Evolutionary conservation across 23 tunicate species (phyloP), one percentile per base, ranked within the genome.

Genomic region (Trididemnum miniatum): DNA sequence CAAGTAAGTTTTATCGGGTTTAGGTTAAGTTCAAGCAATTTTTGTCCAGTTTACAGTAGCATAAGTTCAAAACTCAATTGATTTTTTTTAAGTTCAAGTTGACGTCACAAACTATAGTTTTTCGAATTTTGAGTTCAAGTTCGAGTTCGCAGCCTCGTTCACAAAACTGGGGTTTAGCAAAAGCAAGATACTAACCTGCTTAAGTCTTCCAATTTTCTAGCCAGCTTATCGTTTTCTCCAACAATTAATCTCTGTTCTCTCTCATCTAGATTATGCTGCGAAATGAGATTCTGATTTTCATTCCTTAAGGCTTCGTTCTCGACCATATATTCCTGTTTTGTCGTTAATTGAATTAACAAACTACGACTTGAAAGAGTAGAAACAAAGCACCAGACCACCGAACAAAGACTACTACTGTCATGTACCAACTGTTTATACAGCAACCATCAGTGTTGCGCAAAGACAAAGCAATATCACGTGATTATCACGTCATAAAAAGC

Each of bases 311-410:
- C 90, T 72, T 92, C 97, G 83, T 92, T 92, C 65, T 92, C 97
- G 20, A 92, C 92, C 97, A 92, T 92, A 77, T 92, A 92, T 59
- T 92, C 97, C 91, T 90, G 66, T 4, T n/a, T n/a, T n/a, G n/a
- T n/a, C n/a, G n/a, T n/a, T n/a, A 22, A 69, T 69, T n/a, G 39
- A 34, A 69, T 69, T 69, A 69, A 33, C 69, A 69, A 26, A n/a
- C 67, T 12, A 18, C n/a, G 26, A n/a, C n/a, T n/a, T n/a, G 67
- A 62, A 62, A 62, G 5, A 62, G 26, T 3, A 31, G 12, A 69
- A 69, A 33, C 25, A 37, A 5, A 69, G 31, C 75, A 28, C 9
- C 4, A 69, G 12, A 34, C 75, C 75, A n/a, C 75, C 5, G 26
- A 12, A 12, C 28, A 22, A n/a, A 12, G 57, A 12, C 25, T 62